These are phyloP conservation scores for Drosophila subpulchrella DNA, from an alignment of 1,140 invertebrate genomes.

Conservation along the genomic window DNA sequence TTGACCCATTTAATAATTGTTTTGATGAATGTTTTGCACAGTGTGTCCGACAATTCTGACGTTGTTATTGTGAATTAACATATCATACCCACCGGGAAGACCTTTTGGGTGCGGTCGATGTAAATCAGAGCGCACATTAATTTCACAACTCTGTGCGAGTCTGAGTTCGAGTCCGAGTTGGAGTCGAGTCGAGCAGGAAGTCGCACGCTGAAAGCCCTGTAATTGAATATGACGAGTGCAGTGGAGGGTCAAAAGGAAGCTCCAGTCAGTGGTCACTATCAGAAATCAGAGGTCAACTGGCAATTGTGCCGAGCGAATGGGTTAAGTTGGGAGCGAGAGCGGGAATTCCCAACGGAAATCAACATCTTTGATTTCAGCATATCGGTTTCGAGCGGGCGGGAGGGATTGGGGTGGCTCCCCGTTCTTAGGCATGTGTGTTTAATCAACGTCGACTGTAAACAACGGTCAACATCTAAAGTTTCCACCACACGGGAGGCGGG, in stretches of 20 bases:
- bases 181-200: constrained; percentile 53
- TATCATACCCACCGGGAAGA: constrained; percentile 51
- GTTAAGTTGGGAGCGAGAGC: constrained; percentile 49
- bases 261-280: constrained; percentile 37
- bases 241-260: constrained; percentile 35
- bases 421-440: constrained; percentile 71
- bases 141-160: constrained; percentile 60
- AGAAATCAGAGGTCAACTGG: constrained; percentile 55
- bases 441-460: constrained; percentile 76
- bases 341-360: constrained; percentile 78
- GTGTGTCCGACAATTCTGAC: constrained; percentile 14
- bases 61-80: constrained; percentile 72
- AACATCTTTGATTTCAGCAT: constrained; percentile 82
- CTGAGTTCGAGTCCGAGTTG: constrained; percentile 9
- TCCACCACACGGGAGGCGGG: constrained; percentile 12
- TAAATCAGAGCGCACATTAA: constrained; percentile 79
- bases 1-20: not conserved
- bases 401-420: constrained; percentile 2
- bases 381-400: constrained; percentile 61
- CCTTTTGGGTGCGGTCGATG: constrained; percentile 54
- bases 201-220: constrained; percentile 66
- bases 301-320: constrained; percentile 65
- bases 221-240: constrained; percentile 76
- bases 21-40: not conserved
- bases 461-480: constrained; percentile 68